Conservation (phyloP, 2,113 vertebrate genomes). For the Pseudopodoces humilis region DNA sequence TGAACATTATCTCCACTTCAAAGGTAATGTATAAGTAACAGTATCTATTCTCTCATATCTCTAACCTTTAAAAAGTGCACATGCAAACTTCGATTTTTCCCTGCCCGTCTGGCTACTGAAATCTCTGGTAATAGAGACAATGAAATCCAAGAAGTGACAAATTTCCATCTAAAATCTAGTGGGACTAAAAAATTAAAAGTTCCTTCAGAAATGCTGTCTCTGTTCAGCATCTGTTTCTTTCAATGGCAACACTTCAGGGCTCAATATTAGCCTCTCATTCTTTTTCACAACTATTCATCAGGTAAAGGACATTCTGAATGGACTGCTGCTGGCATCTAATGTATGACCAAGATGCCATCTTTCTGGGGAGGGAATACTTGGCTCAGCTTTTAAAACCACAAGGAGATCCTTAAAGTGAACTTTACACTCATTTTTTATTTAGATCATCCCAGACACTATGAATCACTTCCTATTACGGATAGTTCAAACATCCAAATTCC, state of each 20-base stretch:
- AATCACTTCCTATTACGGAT: not conserved
- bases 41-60: not conserved
- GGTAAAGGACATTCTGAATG: not conserved
- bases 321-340: not conserved
- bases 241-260: not conserved
- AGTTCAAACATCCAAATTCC: not conserved
- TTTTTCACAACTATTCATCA: not conserved
- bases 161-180: constrained; percentile 27
- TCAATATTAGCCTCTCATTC: not conserved
- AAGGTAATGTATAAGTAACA: constrained; percentile 4
- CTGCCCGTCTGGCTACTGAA: constrained; percentile 30
- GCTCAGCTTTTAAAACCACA: not conserved
- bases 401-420: not conserved
- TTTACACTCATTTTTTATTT: not conserved
- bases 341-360: not conserved
- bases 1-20: constrained; percentile 30
- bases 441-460: not conserved
- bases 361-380: not conserved
- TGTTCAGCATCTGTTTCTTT: constrained; percentile 7
- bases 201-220: not conserved
- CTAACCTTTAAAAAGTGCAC: constrained; percentile 21
- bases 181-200: constrained; percentile 33
- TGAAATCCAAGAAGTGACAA: constrained; percentile 1
- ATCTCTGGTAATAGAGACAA: not conserved
- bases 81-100: constrained; percentile 30